A percentile compares a stretch with the other conserved stretches of the same genome.
phyloP scores from a whole-genome alignment of 2,113 vertebrate species.

The Cebidichthys violaceus region DNA sequence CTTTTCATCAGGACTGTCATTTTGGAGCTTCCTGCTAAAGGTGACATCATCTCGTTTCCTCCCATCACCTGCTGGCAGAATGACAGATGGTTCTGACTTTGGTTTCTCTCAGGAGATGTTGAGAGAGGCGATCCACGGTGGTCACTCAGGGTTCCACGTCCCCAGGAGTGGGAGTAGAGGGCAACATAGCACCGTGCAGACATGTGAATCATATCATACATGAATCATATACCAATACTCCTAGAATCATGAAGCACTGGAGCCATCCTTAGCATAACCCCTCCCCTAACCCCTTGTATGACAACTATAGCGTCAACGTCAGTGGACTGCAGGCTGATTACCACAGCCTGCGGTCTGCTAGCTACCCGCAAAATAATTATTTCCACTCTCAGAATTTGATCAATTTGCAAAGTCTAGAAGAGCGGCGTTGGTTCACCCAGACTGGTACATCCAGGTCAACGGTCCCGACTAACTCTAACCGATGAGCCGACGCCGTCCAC shows the following conservation, averaged over 20 bases:
- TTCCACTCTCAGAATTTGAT: no score
- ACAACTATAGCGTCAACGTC: no score
- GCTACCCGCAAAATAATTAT: no score
- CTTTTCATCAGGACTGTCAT: constrained; percentile 38
- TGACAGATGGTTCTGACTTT: constrained; percentile 33
- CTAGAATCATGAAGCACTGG: neutral
- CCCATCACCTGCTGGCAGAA: constrained; percentile 13
- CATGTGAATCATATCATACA: no score
- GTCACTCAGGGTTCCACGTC: neutral
- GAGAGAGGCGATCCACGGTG: constrained; percentile 15
- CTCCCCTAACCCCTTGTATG: no score
- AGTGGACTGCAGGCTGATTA: no score
- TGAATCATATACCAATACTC: no score
- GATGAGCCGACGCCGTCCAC: constrained; percentile 46
- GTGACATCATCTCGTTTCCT: constrained; percentile 19
- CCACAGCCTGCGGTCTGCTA: no score
- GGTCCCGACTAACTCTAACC: constrained; percentile 43
- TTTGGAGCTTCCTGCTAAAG: constrained; percentile 15
- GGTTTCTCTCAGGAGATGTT: neutral
- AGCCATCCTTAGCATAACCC: no score
- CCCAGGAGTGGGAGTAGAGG: neutral
- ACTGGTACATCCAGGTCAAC: constrained; percentile 19
- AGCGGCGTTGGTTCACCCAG: no score
- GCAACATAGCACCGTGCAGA: neutral
- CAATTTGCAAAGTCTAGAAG: no score